phyloP scores from a whole-genome alignment of 2,888 invertebrate species.

The Zygothrica quintamaculata region DNA sequence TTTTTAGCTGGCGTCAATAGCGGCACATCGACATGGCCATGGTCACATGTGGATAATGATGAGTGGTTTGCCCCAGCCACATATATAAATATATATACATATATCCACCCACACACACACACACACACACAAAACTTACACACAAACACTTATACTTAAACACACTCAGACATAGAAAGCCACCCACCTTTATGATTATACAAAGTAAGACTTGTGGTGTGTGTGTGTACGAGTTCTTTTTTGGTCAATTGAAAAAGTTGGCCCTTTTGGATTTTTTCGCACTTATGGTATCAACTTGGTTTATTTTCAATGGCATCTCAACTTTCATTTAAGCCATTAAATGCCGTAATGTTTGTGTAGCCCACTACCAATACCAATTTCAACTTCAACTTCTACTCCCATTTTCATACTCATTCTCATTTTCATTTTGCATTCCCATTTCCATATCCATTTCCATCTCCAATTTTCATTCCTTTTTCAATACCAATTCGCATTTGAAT shows the following conservation, averaged over 20 bases:
- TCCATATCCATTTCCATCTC: too few species aligned
- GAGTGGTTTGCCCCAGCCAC: constrained; percentile 37
- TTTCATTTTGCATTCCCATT: too few species aligned
- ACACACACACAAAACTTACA: too few species aligned
- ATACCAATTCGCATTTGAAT: too few species aligned
- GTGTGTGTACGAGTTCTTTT: background rate
- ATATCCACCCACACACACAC: background rate
- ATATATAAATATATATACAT: constrained; percentile 1
- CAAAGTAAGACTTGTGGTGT: too few species aligned
- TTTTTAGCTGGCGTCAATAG: constrained; percentile 53
- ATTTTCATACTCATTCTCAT: too few species aligned
- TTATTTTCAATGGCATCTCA: constrained; percentile 27
- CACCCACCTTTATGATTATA: too few species aligned
- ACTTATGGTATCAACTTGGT: constrained; percentile 18
- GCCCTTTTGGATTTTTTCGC: constrained; percentile 42
- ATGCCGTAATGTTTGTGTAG: constrained; percentile 34
- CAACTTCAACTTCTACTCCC: too few species aligned
- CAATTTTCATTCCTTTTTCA: too few species aligned
- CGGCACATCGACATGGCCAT: constrained; percentile 24
- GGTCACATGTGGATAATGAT: constrained; percentile 58
- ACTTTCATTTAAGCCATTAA: constrained; percentile 50
- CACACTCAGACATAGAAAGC: too few species aligned
- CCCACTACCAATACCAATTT: constrained; percentile 19
- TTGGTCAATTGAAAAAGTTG: constrained; percentile 68
- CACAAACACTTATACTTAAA: too few species aligned